Base-by-base conservation (phyloP, 1,140 invertebrate genomes). In the Hydropsyche tenuis region DNA sequence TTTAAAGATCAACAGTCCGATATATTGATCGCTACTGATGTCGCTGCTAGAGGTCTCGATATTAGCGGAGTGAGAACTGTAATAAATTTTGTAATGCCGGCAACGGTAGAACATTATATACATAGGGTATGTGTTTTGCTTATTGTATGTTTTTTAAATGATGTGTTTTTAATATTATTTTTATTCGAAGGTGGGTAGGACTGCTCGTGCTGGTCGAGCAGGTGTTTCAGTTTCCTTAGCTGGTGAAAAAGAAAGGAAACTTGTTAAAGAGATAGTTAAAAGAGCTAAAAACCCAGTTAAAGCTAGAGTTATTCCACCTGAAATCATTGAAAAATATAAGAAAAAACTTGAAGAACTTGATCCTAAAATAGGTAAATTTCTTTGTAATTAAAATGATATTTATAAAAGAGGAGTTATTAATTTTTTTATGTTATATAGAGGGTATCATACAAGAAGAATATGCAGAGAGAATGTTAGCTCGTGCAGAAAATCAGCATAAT, bases 21-120 rank as follows among this genome's bases (percentile, higher is more conserved):
- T 85, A 90, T 99, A 4, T 85, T 99, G 16, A 89, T 99, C 63
- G 96, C 96, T 0, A 99, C 97, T 3, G 97, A 99, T 87, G 92
- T 99, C 22, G 97, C 97, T 6, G 96, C 97, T 25, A 87, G 97
- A 84, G 97, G 77, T 78, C 27, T 99, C 25, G 97, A 99, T 84
- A 99, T 99, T 78, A 90, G 93, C 56, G 96, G 95, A 6, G 96
- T 99, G 0, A 94, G 96, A 86, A 99, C 96, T 43, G 96, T 98
- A 2, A 94, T 99, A 46, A 99, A 99, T 85, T 98, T 97, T 82
- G 91, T 95, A 0, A 92, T 99, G 92, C 97, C 97, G 1, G 91
- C 92, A 18, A 95, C 94, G 0, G 83, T 98, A 9, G 94, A 98
- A 80, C 96, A 98, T 84, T 99, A 99, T 80, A 96, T 99, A 81